Base-by-base conservation (phyloP, 2,888 invertebrate species). In the Pyrrhosoma nymphula region DNA sequence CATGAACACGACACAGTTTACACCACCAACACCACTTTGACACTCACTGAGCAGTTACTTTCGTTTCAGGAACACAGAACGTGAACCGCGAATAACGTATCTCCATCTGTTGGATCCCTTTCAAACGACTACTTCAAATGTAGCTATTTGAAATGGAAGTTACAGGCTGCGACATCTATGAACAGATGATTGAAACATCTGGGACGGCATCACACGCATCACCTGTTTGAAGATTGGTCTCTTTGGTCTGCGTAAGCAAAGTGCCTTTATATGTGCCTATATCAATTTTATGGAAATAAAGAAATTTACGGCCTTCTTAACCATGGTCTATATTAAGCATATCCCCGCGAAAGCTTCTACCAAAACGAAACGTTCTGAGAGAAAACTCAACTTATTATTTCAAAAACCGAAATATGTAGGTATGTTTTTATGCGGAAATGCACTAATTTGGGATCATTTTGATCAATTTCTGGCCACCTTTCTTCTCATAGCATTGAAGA, bases 11-110 rank as follows among this genome's bases (percentile, higher is more conserved):
- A 69, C 93, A 93, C 93, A 93, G 93, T 63, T 93, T 47, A 75
- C 93, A 93, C 93, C 63, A 93, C 39, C 93, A 93, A 93, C 93
- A 93, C 39, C 93, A 93, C 93, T 93, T 69, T 93, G 93, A 93
- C 93, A 93, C 69, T 93, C 93, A 75, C 93, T 69, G 69, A 82
- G 82, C 39, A 63, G 93, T 93, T 93, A 93, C 93, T 93, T 93
- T 93, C 93, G 75, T 47, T 93, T 93, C n/a, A 93, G 93, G 93
- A 93, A 93, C 93, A 93, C 47, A 69, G 93, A 93, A 93, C 69
- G 69, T 93, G 63, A 93, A 93, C 93, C 93, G 93, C 93, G 93
- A 93, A n/a, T 75, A 35, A 69, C 47, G 75, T 47, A 47, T 75
- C 93, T 39, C 93, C 93, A 93, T 93, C 93, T 93, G 47, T 93